A percentile compares a stretch with the other conserved stretches of the same genome.
Conservation (phyloP, 2,113 vertebrate genomes). For the Onychostoma macrolepis region DNA sequence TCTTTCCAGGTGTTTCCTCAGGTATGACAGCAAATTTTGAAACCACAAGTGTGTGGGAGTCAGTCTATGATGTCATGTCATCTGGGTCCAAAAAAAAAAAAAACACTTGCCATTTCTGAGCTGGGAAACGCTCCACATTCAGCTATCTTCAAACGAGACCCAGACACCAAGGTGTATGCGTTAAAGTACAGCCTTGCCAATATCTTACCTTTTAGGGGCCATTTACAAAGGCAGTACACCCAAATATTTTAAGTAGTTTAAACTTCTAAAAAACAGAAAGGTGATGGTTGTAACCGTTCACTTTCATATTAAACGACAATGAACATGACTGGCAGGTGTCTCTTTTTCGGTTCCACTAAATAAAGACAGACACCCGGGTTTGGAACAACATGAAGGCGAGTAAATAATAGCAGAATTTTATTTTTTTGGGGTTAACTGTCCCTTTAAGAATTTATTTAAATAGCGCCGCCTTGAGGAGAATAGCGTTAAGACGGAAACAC, state of each 20-base stretch:
- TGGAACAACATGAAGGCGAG: background rate
- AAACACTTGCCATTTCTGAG: background rate
- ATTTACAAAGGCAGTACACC: background rate
- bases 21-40: background rate
- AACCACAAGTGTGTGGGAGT: background rate
- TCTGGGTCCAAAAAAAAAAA: background rate
- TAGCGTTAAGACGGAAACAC: background rate
- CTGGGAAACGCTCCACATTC: background rate
- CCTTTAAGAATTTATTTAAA: background rate
- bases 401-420: background rate
- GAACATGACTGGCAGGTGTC: background rate
- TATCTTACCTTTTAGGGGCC: background rate
- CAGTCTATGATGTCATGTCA: background rate
- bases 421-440: background rate
- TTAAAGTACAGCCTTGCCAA: no score
- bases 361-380: background rate
- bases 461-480: slow-evolving; percentile 27
- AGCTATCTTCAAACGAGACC: background rate
- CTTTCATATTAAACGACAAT: background rate
- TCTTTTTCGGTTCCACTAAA: background rate
- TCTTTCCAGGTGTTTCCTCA: background rate
- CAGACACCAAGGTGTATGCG: background rate
- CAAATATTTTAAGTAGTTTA: background rate
- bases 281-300: background rate
- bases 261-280: background rate